Evolutionary conservation across 2,888 invertebrate genomes (phyloP), one percentile per base, ranked within the genome.

Genomic region (Choristoneura rosaceana): DNA sequence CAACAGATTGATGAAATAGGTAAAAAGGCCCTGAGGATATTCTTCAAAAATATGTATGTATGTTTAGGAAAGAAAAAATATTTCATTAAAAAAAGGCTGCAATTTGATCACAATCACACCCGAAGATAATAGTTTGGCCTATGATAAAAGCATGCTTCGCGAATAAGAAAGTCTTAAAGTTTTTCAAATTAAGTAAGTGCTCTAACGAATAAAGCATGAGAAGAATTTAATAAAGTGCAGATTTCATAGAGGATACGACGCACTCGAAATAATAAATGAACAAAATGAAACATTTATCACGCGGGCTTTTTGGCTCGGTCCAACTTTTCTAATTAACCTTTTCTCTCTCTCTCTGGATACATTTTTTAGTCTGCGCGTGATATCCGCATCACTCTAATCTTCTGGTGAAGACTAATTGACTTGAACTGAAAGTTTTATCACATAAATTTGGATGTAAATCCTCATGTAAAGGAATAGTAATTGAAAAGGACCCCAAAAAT

Each of bases 321-420:
- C 64, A 73, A 73, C 68, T 73, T 73, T 73, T 73, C 63, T 69
- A 73, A 73, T 73, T 73, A 73, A 73, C 73, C 69, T 71, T 43
- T 71, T 71, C 63, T 59, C 64, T 63, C 62, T 41, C 62, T 41
- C 63, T 50, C 59, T 50, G 52, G 60, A 60, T 64, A 60, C 4
- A 43, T 73, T 73, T 73, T 67, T 67, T 68, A 68, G 14, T 50
- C 71, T 15, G 47, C 47, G 71, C 60, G 34, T 64, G 71, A 73
- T 68, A 68, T 68, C 63, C 67, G 15, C 47, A 47, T 71, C 38
- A 67, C 17, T 25, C 17, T 25, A 25, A 25, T 62, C 55, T 68
- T 45, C n/a, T 63, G 58, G 2, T 55, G 38, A 38, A 64, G 62
- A 68, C 15, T 58, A 63, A 58, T 68, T 63, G 55, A 68, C 62